phyloP scores from a whole-genome alignment of 2,113 vertebrate species.

The Mesitornis unicolor region DNA sequence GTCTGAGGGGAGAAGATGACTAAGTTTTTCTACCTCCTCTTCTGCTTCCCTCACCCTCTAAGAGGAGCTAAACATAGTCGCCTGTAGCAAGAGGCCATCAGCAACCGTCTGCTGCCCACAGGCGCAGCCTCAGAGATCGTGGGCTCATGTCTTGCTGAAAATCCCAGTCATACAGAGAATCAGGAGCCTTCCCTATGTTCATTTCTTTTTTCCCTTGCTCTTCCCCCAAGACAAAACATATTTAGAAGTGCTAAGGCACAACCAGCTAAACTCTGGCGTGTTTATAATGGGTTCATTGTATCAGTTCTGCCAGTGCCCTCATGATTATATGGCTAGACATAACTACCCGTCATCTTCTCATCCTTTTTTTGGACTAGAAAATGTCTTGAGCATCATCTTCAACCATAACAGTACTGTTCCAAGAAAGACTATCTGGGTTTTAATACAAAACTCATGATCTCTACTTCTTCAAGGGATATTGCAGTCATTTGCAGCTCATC shows the following conservation, averaged over 20 bases:
- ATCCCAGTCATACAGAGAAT: fast-evolving
- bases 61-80: conserved; percentile 20
- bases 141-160: not conserved
- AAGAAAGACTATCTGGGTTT: not conserved
- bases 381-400: not conserved
- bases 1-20: conserved; percentile 34
- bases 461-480: not conserved
- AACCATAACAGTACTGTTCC: not conserved
- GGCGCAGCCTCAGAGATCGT: not conserved
- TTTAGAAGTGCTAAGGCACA: not conserved
- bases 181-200: not conserved
- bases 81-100: not conserved
- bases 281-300: conserved; percentile 34
- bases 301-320: not conserved
- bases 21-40: conserved; percentile 34
- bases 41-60: conserved; percentile 7
- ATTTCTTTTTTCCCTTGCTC: not conserved
- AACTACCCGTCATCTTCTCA: not conserved
- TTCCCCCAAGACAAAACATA: not conserved
- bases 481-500: not conserved
- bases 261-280: not conserved
- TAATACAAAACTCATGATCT: not conserved
- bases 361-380: conserved; percentile 32
- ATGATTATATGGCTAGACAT: not conserved
- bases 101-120: not conserved